Conservation (phyloP, 2,888 invertebrate species). For the Hypomecis atomaria region DNA sequence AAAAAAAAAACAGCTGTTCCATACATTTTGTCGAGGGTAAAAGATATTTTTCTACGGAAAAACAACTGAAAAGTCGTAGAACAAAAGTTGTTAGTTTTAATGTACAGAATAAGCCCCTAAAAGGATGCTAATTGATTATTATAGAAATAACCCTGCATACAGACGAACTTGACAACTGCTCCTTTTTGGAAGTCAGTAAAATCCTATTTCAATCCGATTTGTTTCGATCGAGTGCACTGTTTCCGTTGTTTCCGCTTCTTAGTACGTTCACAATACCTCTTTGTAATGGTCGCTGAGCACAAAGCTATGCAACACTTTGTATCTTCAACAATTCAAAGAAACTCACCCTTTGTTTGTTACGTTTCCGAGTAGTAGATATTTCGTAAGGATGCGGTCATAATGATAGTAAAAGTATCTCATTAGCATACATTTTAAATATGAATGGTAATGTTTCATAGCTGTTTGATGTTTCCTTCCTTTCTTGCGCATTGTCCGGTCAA, state of each 20-base stretch:
- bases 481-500: slow-evolving; percentile 1
- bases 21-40: no score
- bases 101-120: no score
- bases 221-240: slow-evolving; percentile 11
- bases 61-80: no score
- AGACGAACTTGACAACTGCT: no score
- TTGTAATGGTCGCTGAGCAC: slow-evolving; percentile 35
- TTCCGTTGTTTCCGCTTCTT: slow-evolving; percentile 25
- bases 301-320: slow-evolving; percentile 31
- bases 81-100: no score
- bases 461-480: slow-evolving; percentile 5
- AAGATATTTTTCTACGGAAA: no score
- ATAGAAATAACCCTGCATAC: no score
- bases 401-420: slow-evolving; percentile 30
- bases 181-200: no score
- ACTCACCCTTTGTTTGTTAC: slow-evolving; percentile 31
- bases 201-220: not conserved
- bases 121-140: no score
- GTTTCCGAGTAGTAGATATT: slow-evolving; percentile 32
- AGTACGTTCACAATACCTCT: slow-evolving; percentile 37
- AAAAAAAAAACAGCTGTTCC: no score
- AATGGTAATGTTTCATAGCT: slow-evolving; percentile 1
- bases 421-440: slow-evolving; percentile 21
- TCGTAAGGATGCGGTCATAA: slow-evolving; percentile 23
- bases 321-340: slow-evolving; percentile 40